phyloP scores from a whole-genome alignment of 2,888 invertebrate genomes.

The Dendrolimus pini region DNA sequence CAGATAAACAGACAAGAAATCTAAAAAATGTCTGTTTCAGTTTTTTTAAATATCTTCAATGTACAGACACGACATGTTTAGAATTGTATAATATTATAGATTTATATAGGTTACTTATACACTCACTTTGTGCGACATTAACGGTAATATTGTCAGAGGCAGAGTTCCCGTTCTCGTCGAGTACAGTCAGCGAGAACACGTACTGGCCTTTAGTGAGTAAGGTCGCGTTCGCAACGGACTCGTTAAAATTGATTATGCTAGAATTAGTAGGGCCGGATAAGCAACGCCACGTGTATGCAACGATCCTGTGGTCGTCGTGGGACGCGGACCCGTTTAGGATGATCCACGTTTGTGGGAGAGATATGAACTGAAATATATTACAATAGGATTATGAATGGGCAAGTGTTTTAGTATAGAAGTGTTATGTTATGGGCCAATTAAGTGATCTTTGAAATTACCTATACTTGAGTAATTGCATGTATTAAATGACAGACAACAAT shows the following conservation, averaged over 20 bases:
- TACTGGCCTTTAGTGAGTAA: constrained; percentile 90
- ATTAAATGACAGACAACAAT: too few relatives aligned
- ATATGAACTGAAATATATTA: constrained; percentile 78
- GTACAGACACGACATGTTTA: too few relatives aligned
- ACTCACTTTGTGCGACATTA: constrained; percentile 90
- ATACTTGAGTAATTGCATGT: too few relatives aligned
- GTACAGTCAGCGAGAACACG: constrained; percentile 86
- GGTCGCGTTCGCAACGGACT: constrained; percentile 85
- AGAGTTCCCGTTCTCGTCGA: constrained; percentile 90
- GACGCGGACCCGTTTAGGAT: constrained; percentile 88
- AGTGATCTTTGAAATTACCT: too few relatives aligned
- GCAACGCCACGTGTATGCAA: constrained; percentile 90
- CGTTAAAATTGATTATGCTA: constrained; percentile 69
- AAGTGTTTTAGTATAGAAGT: too few relatives aligned
- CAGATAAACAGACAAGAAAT: too few relatives aligned
- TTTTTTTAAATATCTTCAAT: too few relatives aligned
- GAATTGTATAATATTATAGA: too few relatives aligned
- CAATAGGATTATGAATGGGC: background rate
- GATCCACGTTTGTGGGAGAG: constrained; percentile 89
- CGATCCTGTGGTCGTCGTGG: constrained; percentile 89
- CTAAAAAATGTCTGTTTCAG: too few relatives aligned
- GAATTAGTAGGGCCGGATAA: constrained; percentile 81
- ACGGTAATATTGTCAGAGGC: constrained; percentile 83
- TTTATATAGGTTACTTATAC: background rate
- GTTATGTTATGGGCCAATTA: too few relatives aligned